Evolutionary conservation across 2,888 invertebrate species (phyloP).

Genomic region (Metellina segmentata): DNA sequence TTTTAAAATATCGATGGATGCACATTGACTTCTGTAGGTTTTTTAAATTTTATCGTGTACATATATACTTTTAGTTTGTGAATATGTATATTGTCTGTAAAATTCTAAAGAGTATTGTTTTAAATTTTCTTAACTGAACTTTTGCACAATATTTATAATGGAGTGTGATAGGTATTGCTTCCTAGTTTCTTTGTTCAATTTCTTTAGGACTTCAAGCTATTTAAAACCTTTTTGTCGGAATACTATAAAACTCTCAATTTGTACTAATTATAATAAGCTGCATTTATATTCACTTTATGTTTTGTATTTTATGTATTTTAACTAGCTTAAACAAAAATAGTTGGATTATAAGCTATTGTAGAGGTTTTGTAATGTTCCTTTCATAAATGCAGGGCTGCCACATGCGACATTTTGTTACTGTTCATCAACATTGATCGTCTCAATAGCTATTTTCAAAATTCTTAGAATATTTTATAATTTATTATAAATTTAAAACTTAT

Average conservation of each 20-base stretch:
- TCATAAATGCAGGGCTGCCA: too few species aligned
- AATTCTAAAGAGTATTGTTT: conserved; percentile 32
- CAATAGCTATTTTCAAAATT: too few species aligned
- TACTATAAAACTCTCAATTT: background rate
- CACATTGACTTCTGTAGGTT: background rate
- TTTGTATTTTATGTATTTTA: too few species aligned
- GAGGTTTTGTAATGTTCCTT: too few species aligned
- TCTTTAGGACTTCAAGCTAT: too few species aligned
- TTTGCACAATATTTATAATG: background rate
- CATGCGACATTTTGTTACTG: too few species aligned
- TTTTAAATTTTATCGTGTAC: background rate
- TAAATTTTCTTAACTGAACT: conserved; percentile 8
- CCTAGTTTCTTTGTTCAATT: background rate
- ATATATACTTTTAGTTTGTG: conserved; percentile 47
- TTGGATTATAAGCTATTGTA: too few species aligned
- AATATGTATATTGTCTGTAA: conserved; percentile 65
- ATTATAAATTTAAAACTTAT: too few species aligned
- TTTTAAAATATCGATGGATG: background rate
- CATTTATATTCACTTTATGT: background rate
- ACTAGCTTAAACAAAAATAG: too few species aligned
- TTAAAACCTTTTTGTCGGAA: background rate
- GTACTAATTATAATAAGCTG: background rate
- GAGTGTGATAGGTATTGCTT: background rate
- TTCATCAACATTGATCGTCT: too few species aligned
- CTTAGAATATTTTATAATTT: too few species aligned